Conservation (phyloP, 2,888 invertebrate genomes). For the Lithophane ornitopus region DNA sequence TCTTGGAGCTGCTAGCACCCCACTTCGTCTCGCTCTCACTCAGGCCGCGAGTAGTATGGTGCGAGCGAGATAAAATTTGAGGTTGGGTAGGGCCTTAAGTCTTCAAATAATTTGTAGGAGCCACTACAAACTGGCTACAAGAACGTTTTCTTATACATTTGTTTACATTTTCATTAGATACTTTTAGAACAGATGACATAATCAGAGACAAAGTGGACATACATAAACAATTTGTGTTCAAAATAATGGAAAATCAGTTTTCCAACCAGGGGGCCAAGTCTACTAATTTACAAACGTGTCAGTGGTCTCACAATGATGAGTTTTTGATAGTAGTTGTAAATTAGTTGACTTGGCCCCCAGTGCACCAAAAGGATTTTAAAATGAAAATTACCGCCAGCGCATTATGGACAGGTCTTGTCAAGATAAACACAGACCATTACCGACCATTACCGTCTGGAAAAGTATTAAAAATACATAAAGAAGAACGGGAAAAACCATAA, state of each 20-base stretch:
- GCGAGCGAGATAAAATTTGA: too few species aligned
- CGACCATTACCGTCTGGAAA: conserved; percentile 37
- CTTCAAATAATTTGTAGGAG: neutral
- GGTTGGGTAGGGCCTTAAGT: neutral
- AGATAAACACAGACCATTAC: conserved; percentile 38
- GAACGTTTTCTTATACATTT: neutral
- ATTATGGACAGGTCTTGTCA: conserved; percentile 10
- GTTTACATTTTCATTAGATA: neutral
- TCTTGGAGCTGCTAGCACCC: too few species aligned
- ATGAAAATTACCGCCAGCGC: neutral
- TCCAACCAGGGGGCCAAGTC: too few species aligned
- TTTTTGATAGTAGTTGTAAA: too few species aligned
- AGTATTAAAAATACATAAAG: conserved; percentile 44
- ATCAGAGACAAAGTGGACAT: neutral
- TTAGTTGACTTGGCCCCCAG: too few species aligned
- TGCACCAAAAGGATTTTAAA: neutral
- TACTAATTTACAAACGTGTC: too few species aligned
- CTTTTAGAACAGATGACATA: neutral
- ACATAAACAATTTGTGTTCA: neutral
- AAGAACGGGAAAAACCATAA: conserved; percentile 4
- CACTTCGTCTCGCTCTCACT: too few species aligned
- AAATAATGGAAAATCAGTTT: neutral
- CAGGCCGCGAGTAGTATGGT: too few species aligned
- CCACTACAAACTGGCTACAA: neutral
- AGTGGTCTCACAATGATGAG: too few species aligned